Evolutionary conservation across 2,113 vertebrate genomes (phyloP).

Genomic region (Litocranius walleri): DNA sequence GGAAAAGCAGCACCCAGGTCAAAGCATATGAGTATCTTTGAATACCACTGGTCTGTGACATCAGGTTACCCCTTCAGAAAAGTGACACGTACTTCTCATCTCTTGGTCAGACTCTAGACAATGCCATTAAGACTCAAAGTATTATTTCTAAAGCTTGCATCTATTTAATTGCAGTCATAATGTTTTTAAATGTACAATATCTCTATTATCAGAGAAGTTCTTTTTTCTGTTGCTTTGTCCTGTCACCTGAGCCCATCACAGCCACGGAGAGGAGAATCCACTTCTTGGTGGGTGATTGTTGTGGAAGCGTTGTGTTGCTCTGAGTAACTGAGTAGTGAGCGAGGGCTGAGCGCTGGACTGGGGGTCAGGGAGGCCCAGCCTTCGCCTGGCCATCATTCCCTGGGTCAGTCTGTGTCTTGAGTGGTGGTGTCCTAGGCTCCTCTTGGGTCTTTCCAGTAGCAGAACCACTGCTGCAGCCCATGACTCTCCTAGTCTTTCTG

Average conservation of each 20-base stretch:
- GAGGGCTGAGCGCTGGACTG: background rate
- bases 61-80: background rate
- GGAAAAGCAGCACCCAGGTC: background rate
- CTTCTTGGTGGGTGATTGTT: background rate
- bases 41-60: background rate
- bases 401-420: background rate
- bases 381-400: fast-evolving
- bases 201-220: background rate
- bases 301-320: fast-evolving
- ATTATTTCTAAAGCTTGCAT: background rate
- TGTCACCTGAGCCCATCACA: background rate
- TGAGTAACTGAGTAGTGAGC: background rate
- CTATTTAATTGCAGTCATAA: background rate
- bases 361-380: no score
- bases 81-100: background rate
- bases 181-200: background rate
- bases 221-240: background rate
- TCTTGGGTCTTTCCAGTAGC: background rate
- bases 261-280: background rate
- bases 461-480: background rate
- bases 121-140: background rate
- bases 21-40: background rate
- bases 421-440: background rate
- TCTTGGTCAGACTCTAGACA: background rate
- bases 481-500: background rate